phyloP scores from a whole-genome alignment of 2,888 invertebrate genomes.

The Eristalis intricaria region DNA sequence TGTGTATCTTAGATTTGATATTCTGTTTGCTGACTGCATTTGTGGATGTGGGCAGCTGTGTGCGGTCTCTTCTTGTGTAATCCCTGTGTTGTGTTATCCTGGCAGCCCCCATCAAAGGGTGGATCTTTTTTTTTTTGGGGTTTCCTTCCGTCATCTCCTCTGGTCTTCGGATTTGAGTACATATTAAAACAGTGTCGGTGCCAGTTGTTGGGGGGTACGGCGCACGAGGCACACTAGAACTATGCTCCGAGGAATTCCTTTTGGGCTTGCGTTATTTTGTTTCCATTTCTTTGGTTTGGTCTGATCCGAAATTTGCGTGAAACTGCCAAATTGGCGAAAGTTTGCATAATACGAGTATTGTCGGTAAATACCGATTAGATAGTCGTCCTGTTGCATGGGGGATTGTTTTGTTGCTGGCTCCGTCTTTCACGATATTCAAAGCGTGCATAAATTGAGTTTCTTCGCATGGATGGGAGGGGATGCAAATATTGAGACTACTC shows the following conservation, averaged over 20 bases:
- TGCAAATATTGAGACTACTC: neutral
- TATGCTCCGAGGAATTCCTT: constrained; percentile 50
- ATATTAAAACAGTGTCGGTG: constrained; percentile 47
- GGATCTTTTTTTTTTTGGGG: neutral
- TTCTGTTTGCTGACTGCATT: constrained; percentile 35
- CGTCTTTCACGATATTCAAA: neutral
- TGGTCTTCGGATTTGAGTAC: constrained; percentile 46
- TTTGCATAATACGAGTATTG: constrained; percentile 34
- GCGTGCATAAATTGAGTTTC: neutral
- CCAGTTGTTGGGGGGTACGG: neutral
- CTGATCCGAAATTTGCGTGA: constrained; percentile 21
- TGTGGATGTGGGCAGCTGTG: neutral
- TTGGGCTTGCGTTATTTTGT: neutral
- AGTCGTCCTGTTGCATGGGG: constrained; percentile 8
- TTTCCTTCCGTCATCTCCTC: neutral
- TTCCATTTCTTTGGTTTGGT: neutral
- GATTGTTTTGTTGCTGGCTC: neutral
- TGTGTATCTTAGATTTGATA: constrained; percentile 63
- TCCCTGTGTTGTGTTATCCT: constrained; percentile 27
- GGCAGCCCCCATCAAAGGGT: neutral
- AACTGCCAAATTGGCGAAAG: constrained; percentile 37
- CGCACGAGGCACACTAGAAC: neutral
- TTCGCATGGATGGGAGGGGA: neutral
- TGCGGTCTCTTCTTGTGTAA: constrained; percentile 6
- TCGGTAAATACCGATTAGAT: constrained; percentile 39